Base-by-base conservation (phyloP, 1,140 invertebrate genomes). In the Dreissena rostriformis region DNA sequence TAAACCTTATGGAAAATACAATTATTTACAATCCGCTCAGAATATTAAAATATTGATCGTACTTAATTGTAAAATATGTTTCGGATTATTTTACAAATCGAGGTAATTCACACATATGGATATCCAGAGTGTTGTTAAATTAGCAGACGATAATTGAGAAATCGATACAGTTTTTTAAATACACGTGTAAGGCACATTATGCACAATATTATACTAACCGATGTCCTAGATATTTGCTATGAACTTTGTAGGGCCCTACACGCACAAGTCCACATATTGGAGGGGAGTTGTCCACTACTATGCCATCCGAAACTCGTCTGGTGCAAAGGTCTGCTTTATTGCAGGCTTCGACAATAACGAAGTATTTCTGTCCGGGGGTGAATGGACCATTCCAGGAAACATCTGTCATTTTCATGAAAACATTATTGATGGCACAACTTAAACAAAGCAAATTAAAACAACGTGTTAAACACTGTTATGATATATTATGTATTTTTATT, bases 291-390 rank as follows among this genome's bases (percentile, higher is more conserved):
- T 87, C 86, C 15, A 85, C 53, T 1, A 85, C 24, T 52, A 87
- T 24, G 17, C 86, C 81, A 76, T 79, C 68, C 1, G 86, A 87
- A 55, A 76, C 68, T n/a, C 49, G 61, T 19, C 39, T 63, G 24
- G 29, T 55, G 53, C 86, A 87, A 19, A 86, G 51, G 4, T 65
- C 75, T n/a, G 84, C 84, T 15, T 49, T n/a, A 70, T 87, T 87
- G 72, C 86, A 87, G 28, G 86, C 86, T 63, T 87, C 57, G 4
- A 88, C 85, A 22, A 68, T 88, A 24, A 53, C 65, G 73, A 80
- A 87, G 53, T 86, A 85, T 11, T 65, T 71, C 24, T 67, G 61
- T 4, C 87, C 85, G 17, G 76, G 73, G 2, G 39, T n/a, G 24
- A 85, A 78, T 26, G 68, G 67, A 24, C 63, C 65, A 49, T 55